phyloP scores from a whole-genome alignment of 2,113 vertebrate species.

The Peromyscus polionotus region DNA sequence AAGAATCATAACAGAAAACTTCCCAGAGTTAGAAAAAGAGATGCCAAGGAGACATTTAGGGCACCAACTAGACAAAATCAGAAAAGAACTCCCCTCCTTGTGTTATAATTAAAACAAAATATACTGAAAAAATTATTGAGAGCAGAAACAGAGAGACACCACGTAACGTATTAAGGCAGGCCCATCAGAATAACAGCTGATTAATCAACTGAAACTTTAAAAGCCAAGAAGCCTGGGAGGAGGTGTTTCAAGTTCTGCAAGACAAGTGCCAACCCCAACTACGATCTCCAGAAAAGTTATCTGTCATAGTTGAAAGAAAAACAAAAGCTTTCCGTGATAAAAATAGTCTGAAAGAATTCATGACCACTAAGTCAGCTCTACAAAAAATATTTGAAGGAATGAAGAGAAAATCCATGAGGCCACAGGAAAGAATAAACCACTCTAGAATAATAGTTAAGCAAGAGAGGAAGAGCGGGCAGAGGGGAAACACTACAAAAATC shows the following conservation, averaged over 20 bases:
- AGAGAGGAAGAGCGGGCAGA: not conserved
- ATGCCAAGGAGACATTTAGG: not conserved
- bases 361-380: not conserved
- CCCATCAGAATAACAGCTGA: not conserved
- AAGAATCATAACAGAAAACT: not conserved
- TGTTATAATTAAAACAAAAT: not conserved
- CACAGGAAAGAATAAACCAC: not conserved
- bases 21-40: not conserved
- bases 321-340: not conserved
- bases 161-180: not conserved
- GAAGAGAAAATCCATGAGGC: not conserved
- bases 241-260: not conserved
- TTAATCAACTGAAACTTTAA: not conserved
- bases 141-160: not conserved
- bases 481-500: not conserved
- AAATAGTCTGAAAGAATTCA: not conserved
- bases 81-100: not conserved
- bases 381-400: not conserved
- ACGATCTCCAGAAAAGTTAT: not conserved
- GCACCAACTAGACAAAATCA: not conserved
- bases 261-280: not conserved
- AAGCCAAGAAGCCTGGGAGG: not conserved
- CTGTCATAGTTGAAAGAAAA: not conserved
- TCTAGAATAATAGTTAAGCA: not conserved
- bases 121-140: not conserved